phyloP scores from a whole-genome alignment of 2,888 invertebrate genomes.

The Hypomecis atomaria region DNA sequence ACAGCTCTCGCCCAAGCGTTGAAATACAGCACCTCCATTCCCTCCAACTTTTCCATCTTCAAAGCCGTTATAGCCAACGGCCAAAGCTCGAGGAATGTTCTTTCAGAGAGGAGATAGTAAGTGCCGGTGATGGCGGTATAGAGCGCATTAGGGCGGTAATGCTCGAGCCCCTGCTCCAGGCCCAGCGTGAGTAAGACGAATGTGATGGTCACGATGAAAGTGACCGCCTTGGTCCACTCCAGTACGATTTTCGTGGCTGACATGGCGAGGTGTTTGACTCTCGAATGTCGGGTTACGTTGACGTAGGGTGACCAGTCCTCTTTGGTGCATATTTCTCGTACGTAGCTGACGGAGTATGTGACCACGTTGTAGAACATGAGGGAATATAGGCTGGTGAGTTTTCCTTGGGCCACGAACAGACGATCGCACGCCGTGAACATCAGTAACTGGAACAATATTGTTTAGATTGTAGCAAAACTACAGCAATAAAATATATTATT shows the following conservation, averaged over 20 bases:
- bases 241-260: slow-evolving; percentile 91
- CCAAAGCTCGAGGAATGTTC: slow-evolving; percentile 88
- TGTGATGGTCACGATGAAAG: slow-evolving; percentile 90
- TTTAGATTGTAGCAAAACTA: background rate
- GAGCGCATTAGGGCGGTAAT: slow-evolving; percentile 88
- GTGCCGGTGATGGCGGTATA: slow-evolving; percentile 88
- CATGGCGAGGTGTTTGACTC: slow-evolving; percentile 91
- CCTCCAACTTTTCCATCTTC: slow-evolving; percentile 87
- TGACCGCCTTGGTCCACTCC: slow-evolving; percentile 93
- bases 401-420: slow-evolving; percentile 84
- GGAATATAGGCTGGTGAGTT: slow-evolving; percentile 89
- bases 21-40: slow-evolving; percentile 88
- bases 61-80: slow-evolving; percentile 84
- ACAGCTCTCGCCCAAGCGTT: slow-evolving; percentile 86
- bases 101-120: slow-evolving; percentile 90
- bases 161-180: slow-evolving; percentile 89
- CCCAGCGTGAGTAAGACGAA: slow-evolving; percentile 91
- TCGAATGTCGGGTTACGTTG: slow-evolving; percentile 88
- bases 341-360: slow-evolving; percentile 90
- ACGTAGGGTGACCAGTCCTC: slow-evolving; percentile 92
- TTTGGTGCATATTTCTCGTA: slow-evolving; percentile 89
- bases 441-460: slow-evolving; percentile 81
- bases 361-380: slow-evolving; percentile 93
- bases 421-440: slow-evolving; percentile 90
- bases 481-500: too few relatives aligned